Evolutionary conservation across 2,888 invertebrate genomes (phyloP), one percentile per base, ranked within the genome.

Genomic region (Congeria kusceri): DNA sequence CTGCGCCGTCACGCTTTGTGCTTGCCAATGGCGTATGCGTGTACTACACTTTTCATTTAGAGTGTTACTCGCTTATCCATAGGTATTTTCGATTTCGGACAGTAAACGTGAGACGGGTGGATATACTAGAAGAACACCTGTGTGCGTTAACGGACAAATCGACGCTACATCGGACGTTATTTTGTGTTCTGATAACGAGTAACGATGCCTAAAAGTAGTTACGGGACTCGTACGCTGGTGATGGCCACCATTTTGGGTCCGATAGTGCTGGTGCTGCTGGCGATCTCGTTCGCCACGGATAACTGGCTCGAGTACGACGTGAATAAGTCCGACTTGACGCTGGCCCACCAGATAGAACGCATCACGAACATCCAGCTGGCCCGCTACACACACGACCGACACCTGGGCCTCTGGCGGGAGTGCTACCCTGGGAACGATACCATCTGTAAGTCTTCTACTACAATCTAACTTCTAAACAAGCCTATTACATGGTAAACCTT

Each of bases 361-460:
- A 56, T 20, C 23, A 64, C 44, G 15, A 47, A 56, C 0, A 23
- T 44, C 25, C 11, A 13, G 11, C 46, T 44, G 9, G 87, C 73
- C 3, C 75, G 86, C 73, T 88, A 84, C 39, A 80, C 87, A 29
- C 84, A 88, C 66, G 83, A 88, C 47, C 66, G 91, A 44, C 71
- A 90, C 79, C 81, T 91, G 25, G 92, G 92, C 15, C 77, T 92
- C 32, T 91, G 90, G 74, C 70, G 90, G 66, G 90, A 90, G 61
- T 92, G 92, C 84, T 91, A 88, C 83, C 89, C 89, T 0, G 90
- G 87, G 18, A 90, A 89, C 68, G 89, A 91, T 49, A 89, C 90
- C 0, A 59, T 61, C 63, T 91, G 91, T 91, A 82, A 90, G 91
- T 91, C n/a, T n/a, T n/a, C n/a, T n/a, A n/a, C n/a, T n/a, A n/a